A percentile compares a stretch with the other conserved stretches of the same genome.
Evolutionary conservation across 53 echinoderm and acorn worm genomes (phyloP).

Genomic region (Patiria pectinifera): DNA sequence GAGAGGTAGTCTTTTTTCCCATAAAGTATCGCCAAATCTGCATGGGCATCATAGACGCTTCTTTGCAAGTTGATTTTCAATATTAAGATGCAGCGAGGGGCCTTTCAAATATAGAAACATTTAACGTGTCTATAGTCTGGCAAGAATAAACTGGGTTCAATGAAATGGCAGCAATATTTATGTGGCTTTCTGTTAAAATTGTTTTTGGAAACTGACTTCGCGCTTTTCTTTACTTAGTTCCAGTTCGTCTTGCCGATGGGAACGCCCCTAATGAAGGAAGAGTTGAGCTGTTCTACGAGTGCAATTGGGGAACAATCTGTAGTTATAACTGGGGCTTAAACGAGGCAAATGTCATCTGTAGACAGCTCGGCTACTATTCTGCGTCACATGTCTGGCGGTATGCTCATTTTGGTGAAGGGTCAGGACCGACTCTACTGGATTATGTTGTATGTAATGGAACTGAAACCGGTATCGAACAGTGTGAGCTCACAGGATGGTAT

Average conservation of each 20-base stretch:
- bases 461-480: neutral
- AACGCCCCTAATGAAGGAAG: neutral
- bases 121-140: too few relatives aligned
- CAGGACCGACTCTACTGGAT: neutral
- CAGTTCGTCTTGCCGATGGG: neutral
- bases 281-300: neutral
- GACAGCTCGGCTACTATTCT: neutral
- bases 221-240: neutral
- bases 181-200: too few relatives aligned
- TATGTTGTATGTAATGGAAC: neutral
- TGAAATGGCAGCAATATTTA: too few relatives aligned
- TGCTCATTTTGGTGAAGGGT: slow-evolving; percentile 1
- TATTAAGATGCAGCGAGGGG: too few relatives aligned
- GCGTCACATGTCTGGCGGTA: neutral
- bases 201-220: too few relatives aligned
- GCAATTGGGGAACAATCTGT: slow-evolving; percentile 2
- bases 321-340: neutral
- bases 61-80: too few relatives aligned
- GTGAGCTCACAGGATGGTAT: slow-evolving; percentile 12
- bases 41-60: too few relatives aligned
- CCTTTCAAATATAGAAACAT: too few relatives aligned
- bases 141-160: too few relatives aligned
- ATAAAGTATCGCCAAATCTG: too few relatives aligned
- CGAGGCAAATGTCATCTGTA: neutral
- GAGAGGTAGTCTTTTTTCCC: too few relatives aligned